phyloP scores from a whole-genome alignment of 1,140 invertebrate genomes.

The Neodiprion pinetum region DNA sequence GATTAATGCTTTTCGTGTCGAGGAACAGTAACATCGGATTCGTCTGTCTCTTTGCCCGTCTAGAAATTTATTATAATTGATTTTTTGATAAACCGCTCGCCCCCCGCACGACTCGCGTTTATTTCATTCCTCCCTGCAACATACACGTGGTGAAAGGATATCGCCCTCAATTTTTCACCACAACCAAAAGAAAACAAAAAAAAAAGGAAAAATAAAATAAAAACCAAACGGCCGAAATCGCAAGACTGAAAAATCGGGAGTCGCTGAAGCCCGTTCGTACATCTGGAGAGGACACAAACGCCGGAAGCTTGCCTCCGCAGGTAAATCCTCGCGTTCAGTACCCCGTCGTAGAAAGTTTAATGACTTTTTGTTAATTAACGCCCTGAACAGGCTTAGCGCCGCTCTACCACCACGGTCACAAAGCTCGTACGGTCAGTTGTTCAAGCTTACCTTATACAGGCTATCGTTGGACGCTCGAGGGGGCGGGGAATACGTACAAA shows the following conservation, averaged over 20 bases:
- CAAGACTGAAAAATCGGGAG: too few species aligned
- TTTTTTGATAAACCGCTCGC: conserved; percentile 45
- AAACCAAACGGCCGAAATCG: too few species aligned
- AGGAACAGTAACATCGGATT: conserved; percentile 38
- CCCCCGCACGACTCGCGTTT: conserved; percentile 19
- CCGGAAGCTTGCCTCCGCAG: not conserved
- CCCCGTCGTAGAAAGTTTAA: conserved; percentile 58
- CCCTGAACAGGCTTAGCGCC: conserved; percentile 48
- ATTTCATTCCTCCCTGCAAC: not conserved
- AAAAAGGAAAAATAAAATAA: too few species aligned
- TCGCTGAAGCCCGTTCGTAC: not conserved
- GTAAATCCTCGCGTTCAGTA: not conserved
- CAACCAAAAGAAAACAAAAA: too few species aligned
- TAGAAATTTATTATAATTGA: conserved; percentile 49
- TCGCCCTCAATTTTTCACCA: too few species aligned
- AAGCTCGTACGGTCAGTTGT: conserved; percentile 8
- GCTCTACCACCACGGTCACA: conserved; percentile 45
- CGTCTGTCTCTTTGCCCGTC: conserved; percentile 21
- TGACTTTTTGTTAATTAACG: conserved; percentile 64
- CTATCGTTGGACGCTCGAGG: not conserved
- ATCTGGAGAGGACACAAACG: not conserved
- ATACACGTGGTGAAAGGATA: too few species aligned
- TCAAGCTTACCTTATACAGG: not conserved
- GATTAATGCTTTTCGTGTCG: conserved; percentile 47
- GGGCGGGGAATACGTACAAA: conserved; percentile 14